Evolutionary conservation across 2,888 invertebrate species (phyloP), one percentile per base, ranked within the genome.

Genomic region (Corythucha ciliata): DNA sequence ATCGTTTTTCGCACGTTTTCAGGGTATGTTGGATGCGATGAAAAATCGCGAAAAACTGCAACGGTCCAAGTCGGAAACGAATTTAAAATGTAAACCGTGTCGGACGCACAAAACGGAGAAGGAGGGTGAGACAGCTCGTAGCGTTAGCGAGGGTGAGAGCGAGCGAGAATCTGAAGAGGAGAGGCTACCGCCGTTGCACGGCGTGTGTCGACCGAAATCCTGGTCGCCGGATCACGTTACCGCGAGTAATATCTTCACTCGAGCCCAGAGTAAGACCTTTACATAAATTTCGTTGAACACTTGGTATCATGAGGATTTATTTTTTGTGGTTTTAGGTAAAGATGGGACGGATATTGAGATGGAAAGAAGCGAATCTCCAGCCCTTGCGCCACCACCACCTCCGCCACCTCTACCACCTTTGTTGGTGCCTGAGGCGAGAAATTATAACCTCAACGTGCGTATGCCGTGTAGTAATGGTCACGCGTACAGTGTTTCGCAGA

Each of bases 21-120:
- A 92, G 71, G 96, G 91, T 54, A 94, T 94, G 65, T 74, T 97
- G 60, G 90, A 89, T 66, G 97, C 97, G 12, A 93, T 92, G 83
- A 90, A 91, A 69, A 92, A 93, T 66, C 84, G 89, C 63, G 90
- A 92, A 66, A 90, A 85, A 68, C 71, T 91, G 61, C 93, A 89
- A 71, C 76, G 92, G 58, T 90, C 91, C 52, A 91, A 92, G 72
- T 93, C 92, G 54, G 91, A 91, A 69, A 91, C 89, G 41, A 89
- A 89, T 69, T 69, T 89, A 49, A 87, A 88, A 68, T 78, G 53
- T 18, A 60, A 58, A 34, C 37, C 44, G 18, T 26, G 32, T 4
- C 48, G 51, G 16, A 34, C 40, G 21, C 24, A 36, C 14, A 27
- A 42, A 14, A 48, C 29, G 29, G 52, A 51, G 44, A 29, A 52